phyloP scores from a whole-genome alignment of 2,888 invertebrate species.

The Drosophila prostipennis region DNA sequence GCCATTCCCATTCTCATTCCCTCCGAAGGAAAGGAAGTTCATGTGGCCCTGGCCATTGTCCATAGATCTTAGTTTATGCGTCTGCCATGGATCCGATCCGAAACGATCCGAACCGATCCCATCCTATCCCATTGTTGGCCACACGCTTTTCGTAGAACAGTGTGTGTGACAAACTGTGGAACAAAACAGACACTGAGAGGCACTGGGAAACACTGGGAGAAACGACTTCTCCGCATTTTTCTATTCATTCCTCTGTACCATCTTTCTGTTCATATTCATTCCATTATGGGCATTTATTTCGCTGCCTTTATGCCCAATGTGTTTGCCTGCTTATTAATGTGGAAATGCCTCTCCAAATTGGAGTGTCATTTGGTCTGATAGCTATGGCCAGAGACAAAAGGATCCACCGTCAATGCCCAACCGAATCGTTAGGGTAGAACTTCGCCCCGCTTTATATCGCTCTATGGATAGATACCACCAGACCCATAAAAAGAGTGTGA shows the following conservation, averaged over 20 bases:
- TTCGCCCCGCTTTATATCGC: conserved; percentile 15
- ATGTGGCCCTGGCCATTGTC: conserved; percentile 63
- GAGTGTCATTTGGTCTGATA: conserved; percentile 71
- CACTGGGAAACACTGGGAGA: conserved; percentile 34
- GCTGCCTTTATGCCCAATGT: conserved; percentile 55
- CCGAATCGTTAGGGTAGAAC: conserved; percentile 38
- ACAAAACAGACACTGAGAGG: conserved; percentile 43
- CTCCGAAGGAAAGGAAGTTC: conserved; percentile 61
- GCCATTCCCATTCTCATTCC: neutral
- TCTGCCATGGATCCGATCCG: conserved; percentile 49
- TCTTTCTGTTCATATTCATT: conserved; percentile 37
- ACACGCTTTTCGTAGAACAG: conserved; percentile 76
- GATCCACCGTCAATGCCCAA: conserved; percentile 24
- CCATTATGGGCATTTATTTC: conserved; percentile 67
- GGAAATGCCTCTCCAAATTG: conserved; percentile 79
- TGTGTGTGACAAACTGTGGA: conserved; percentile 67
- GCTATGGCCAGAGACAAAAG: conserved; percentile 30
- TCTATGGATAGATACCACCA: conserved; percentile 7
- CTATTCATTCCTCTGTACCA: conserved; percentile 32
- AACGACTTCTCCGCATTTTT: conserved; percentile 60
- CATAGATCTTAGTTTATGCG: conserved; percentile 66
- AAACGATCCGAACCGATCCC: conserved; percentile 27
- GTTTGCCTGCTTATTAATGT: conserved; percentile 75
- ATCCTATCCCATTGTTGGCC: conserved; percentile 63
- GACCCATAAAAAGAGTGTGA: conserved; percentile 38